These are phyloP conservation scores for Manacus vitellinus DNA, from an alignment of 2,113 vertebrate species.

Conservation along the genomic window DNA sequence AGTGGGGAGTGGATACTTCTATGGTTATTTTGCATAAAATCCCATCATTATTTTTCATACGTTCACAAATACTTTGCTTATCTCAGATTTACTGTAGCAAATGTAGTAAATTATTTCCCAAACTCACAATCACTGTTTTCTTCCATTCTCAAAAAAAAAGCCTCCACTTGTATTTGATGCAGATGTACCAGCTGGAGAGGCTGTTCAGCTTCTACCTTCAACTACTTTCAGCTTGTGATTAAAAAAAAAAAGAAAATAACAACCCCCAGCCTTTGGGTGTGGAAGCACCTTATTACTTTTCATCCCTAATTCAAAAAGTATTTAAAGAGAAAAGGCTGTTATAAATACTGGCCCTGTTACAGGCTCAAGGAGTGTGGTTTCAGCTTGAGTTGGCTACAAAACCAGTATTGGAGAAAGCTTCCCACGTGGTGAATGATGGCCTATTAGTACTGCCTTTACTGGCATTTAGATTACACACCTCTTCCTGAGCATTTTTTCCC, in stretches of 20 bases:
- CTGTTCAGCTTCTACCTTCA: background rate
- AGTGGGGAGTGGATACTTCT: no score
- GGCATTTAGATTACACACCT: background rate
- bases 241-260: background rate
- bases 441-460: background rate
- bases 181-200: background rate
- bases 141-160: background rate
- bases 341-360: background rate
- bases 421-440: background rate
- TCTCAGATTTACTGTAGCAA: background rate
- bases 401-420: background rate
- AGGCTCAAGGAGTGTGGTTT: background rate
- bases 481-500: background rate
- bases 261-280: background rate
- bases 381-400: background rate
- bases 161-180: background rate
- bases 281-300: background rate
- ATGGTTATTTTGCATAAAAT: background rate
- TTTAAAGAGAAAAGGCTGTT: background rate
- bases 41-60: background rate
- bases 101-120: background rate
- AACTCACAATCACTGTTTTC: background rate
- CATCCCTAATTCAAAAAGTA: background rate
- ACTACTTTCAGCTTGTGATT: background rate
- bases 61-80: background rate